phyloP scores from a whole-genome alignment of 2,113 vertebrate species.

The Aptenodytes forsteri region DNA sequence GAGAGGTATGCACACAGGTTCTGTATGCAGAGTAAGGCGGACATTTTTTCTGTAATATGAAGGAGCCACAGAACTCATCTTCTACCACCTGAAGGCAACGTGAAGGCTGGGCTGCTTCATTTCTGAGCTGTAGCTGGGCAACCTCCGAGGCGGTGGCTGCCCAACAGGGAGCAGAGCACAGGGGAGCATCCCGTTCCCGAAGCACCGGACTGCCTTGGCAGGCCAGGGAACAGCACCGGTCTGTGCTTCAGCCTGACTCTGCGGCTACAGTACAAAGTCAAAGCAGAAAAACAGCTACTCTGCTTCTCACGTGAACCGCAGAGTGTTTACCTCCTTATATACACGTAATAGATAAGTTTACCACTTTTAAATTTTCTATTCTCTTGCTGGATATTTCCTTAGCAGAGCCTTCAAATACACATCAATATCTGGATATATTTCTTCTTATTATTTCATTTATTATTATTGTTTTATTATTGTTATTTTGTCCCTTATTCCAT shows the following conservation, averaged over 20 bases:
- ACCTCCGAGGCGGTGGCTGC: too few species aligned
- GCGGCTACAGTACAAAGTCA: background rate
- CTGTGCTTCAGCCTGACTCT: background rate
- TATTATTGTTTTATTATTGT: too few species aligned
- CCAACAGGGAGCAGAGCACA: fast-evolving
- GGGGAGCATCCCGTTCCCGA: fast-evolving
- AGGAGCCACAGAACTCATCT: background rate
- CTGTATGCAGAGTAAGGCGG: too few species aligned
- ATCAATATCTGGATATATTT: too few species aligned
- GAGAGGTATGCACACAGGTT: background rate
- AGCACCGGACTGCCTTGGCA: too few species aligned
- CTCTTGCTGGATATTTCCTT: background rate
- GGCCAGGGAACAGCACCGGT: fast-evolving
- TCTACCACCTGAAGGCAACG: background rate
- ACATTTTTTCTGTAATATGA: background rate
- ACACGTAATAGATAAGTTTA: too few species aligned
- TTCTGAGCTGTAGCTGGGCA: background rate
- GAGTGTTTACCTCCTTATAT: fast-evolving
- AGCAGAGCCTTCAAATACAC: background rate
- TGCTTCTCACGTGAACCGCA: background rate
- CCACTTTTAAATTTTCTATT: background rate
- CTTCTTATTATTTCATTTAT: background rate
- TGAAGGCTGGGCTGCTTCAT: background rate
- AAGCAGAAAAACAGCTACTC: background rate
- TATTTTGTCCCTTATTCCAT: background rate